Evolutionary conservation across 2,113 vertebrate genomes (phyloP), one percentile per base, ranked within the genome.

Genomic region (Sebastes fasciatus): DNA sequence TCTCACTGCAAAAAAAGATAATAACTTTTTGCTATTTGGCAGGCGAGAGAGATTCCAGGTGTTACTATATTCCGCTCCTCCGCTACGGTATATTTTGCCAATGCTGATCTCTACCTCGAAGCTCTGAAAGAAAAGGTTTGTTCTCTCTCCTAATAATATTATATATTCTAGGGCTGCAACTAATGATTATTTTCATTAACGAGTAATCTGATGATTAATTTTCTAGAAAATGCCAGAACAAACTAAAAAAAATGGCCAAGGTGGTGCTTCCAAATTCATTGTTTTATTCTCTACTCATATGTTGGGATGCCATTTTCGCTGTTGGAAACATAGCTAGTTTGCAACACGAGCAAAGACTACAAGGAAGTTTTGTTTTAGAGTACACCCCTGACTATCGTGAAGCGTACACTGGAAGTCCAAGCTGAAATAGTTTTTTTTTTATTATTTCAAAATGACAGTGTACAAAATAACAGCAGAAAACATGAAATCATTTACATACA

Each of bases 51-150:
- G 79, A 83, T 99, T 84, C 96, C 97, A 0, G 98, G 98, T 0
- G 93, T 99, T 84, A 99, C 97, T 84, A 97, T 99, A 86, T 99
- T 99, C 91, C 96, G 93, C 61, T 99, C 98, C 11, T 97, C 98
- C 0, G 94, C 96, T 63, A 98, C 98, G 0, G 4, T 99, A n/a
- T 99, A 98, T 93, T 99, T 99, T 62, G 98, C 98, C 79, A 99
- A 99, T 0, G 97, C 97, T 54, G 98, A 99, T 80, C 89, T 99
- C 17, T 99, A 98, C 0, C 90, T 97, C 0, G 96, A 97, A 0
- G 94, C 97, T 0, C 93, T 99, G 70, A 97, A 97, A 92, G 91
- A 95, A 86, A 98, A 96, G 97, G 98, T 99, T 76, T 46, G 80
- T 48, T 48, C 16, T 69, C 14, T 19, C 83, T 83, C 14, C 4